Percentiles rank a stretch among this genome's conserved stretches.
phyloP scores from a whole-genome alignment of 2,888 invertebrate species.

The Trisateles emortualis region DNA sequence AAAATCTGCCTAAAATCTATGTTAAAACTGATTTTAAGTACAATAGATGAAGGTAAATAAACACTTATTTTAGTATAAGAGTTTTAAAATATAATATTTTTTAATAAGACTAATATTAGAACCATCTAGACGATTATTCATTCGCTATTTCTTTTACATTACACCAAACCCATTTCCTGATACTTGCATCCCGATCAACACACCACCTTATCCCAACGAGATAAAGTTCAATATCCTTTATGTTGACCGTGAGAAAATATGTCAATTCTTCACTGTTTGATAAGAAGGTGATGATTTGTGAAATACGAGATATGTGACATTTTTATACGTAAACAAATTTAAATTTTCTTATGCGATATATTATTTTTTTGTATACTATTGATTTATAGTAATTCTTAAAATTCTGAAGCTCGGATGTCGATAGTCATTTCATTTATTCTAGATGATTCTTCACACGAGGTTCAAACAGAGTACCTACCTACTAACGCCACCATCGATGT shows the following conservation, averaged over 20 bases:
- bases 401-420: neutral
- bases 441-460: neutral
- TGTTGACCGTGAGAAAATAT: constrained; percentile 66
- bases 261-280: constrained; percentile 54
- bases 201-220: constrained; percentile 10
- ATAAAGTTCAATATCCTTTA: constrained; percentile 42
- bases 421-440: neutral
- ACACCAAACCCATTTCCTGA: constrained; percentile 33
- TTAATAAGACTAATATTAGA: neutral
- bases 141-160: constrained; percentile 22
- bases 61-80: too few species aligned
- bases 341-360: constrained; percentile 8
- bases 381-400: constrained; percentile 6
- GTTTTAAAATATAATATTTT: too few species aligned
- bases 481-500: too few species aligned
- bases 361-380: constrained; percentile 7
- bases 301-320: constrained; percentile 50
- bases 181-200: constrained; percentile 27
- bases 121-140: constrained; percentile 3
- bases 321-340: constrained; percentile 48
- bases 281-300: constrained; percentile 56
- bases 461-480: too few species aligned
- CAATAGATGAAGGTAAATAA: too few species aligned
- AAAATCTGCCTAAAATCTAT: too few species aligned
- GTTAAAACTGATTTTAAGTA: too few species aligned